Evolutionary conservation across 1,140 invertebrate genomes (phyloP), one percentile per base, ranked within the genome.

Genomic region (Ceratosolen solmsi): DNA sequence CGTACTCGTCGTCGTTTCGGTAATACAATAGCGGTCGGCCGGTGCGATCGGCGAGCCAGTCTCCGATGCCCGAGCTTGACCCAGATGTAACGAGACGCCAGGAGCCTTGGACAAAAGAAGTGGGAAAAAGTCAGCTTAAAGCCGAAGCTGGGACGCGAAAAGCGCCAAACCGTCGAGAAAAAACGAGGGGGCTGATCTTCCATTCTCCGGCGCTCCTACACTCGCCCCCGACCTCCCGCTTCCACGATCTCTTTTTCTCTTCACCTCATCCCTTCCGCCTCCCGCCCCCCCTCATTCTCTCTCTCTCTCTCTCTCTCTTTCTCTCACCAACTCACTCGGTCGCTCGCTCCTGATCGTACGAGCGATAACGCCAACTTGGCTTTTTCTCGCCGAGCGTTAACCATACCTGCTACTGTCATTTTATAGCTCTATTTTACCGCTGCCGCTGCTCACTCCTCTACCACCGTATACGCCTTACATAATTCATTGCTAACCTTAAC

Each of bases 371-470:
- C 22, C 63, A 22, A 68, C 22, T 68, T 38, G 9, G 60, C 60
- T 41, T 41, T 70, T 70, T 49, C 27, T 49, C 41, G 22, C 41
- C 41, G 9, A 72, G 41, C 70, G n/a, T 20, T 49, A 72, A 49
- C 22, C 70, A 5, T 33, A n/a, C 41, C 41, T 25, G 46, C 41
- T 72, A 72, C 63, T 72, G 70, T 72, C 70, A 72, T 72, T 72
- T 72, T 49, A 72, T 72, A 72, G 70, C 46, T 72, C 70, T 22
- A 41, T 70, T 41, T 41, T 41, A 41, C 33, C 65, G 65, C 25
- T 15, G 46, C 9, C 7, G 63, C 51, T 54, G 5, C 51, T 54
- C 20, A 2, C 51, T 54, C 20, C 51, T 54, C 51, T 22, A 2
- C 20, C 63, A 3, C 33, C 63, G 33, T 33, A 2, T 11, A 15